Percentiles rank a stretch among this genome's conserved stretches.
phyloP scores from a whole-genome alignment of 2,113 vertebrate species.

The Laticauda laticaudata region DNA sequence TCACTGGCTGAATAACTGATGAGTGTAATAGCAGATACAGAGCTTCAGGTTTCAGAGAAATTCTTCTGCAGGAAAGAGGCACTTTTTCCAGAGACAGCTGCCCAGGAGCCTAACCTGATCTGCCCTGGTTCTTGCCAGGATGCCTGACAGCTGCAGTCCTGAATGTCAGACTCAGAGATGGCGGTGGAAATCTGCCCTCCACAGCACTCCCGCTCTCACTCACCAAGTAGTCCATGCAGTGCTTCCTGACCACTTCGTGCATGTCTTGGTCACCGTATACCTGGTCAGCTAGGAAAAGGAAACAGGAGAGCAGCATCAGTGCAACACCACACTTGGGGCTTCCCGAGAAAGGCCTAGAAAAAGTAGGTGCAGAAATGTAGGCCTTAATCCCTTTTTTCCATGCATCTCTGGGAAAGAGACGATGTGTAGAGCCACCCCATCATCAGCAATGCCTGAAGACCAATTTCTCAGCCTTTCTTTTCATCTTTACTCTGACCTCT shows the following conservation, averaged over 20 bases:
- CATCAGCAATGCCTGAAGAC: not conserved
- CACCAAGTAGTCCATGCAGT: constrained; percentile 90
- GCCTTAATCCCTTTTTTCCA: not conserved
- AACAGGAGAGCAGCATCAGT: too few species aligned
- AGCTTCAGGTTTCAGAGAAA: not conserved
- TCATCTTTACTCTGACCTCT: not conserved
- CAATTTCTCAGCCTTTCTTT: not conserved
- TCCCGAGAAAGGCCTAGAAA: not conserved
- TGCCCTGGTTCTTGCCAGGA: not conserved
- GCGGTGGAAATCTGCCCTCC: too few species aligned
- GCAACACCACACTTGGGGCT: not conserved
- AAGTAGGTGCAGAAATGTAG: not conserved
- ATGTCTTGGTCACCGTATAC: constrained; percentile 89
- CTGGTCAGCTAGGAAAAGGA: constrained; percentile 75
- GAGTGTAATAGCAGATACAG: not conserved
- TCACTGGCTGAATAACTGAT: not conserved
- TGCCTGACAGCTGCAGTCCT: not conserved
- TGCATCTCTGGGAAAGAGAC: not conserved
- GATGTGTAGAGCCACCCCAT: too few species aligned
- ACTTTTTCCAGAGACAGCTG: not conserved
- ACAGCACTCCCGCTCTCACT: constrained; percentile 37
- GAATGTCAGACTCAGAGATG: not conserved
- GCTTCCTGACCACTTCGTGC: constrained; percentile 87
- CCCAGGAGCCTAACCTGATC: not conserved
- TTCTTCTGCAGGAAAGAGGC: not conserved